Percentiles rank a stretch among this genome's conserved stretches.
These are phyloP conservation scores for Platerodrilus igneus DNA, from an alignment of 2,888 invertebrate species.

Conservation along the genomic window DNA sequence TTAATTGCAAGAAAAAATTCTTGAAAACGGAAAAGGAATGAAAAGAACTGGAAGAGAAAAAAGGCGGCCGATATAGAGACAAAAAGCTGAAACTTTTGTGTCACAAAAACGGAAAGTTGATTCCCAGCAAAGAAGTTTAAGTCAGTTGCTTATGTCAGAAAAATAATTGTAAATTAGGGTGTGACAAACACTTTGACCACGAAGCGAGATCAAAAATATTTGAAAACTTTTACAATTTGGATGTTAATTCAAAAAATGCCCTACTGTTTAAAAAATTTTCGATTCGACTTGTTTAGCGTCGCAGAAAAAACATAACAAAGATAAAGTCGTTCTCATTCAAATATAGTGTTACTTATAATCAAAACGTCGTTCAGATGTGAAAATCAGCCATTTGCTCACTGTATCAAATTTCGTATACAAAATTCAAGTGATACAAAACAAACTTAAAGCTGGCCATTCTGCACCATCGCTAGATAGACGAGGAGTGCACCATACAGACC, in stretches of 20 bases:
- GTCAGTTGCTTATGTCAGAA: neutral
- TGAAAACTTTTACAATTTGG: constrained; percentile 3
- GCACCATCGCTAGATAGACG: constrained; percentile 4
- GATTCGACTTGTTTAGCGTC: constrained; percentile 5
- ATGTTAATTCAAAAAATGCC: constrained; percentile 11
- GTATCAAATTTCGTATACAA: constrained; percentile 6
- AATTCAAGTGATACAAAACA: constrained; percentile 7
- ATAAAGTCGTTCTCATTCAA: constrained; percentile 5
- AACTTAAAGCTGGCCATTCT: constrained; percentile 4
- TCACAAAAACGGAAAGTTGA: constrained; percentile 6
- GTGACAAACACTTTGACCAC: constrained; percentile 1
- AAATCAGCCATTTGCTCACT: constrained; percentile 5
- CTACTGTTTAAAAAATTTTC: constrained; percentile 9
- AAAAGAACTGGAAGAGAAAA: constrained; percentile 8
- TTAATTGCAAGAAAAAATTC: constrained; percentile 9
- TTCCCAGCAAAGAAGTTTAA: constrained; percentile 1
- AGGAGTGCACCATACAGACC: constrained; percentile 6
- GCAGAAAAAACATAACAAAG: constrained; percentile 2
- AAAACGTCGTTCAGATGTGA: constrained; percentile 1
- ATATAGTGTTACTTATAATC: constrained; percentile 5
- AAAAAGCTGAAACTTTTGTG: constrained; percentile 4
- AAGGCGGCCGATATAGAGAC: constrained; percentile 1
- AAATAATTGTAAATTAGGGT: constrained; percentile 4
- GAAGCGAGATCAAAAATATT: constrained; percentile 6
- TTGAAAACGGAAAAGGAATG: constrained; percentile 5